Evolutionary conservation across 2,113 vertebrate genomes (phyloP).

Genomic region (Ceyx melanurus): DNA sequence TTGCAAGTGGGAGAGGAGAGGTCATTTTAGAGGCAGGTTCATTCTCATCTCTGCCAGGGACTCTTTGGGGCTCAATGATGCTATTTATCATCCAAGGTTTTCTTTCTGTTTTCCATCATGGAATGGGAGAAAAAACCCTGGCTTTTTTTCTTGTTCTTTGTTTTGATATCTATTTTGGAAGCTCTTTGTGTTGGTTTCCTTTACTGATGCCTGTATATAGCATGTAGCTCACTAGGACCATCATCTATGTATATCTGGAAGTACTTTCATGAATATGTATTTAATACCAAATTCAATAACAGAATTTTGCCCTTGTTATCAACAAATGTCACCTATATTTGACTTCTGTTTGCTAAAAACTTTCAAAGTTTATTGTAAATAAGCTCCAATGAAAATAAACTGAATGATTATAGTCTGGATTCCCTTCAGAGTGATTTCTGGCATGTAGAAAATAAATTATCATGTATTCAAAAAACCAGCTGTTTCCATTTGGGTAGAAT

Average conservation of each 20-base stretch:
- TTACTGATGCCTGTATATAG: neutral
- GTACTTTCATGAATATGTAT: neutral
- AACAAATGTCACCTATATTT: neutral
- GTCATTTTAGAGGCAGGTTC: neutral
- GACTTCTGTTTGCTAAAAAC: neutral
- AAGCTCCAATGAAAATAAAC: conserved; percentile 26
- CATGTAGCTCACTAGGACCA: neutral
- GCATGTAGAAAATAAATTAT: conserved; percentile 63
- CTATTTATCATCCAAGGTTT: neutral
- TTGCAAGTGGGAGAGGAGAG: neutral
- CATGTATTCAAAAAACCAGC: conserved; percentile 49
- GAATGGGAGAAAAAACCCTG: neutral
- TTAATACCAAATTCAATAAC: neutral
- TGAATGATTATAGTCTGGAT: conserved; percentile 24
- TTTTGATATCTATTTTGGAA: neutral
- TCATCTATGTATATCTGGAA: neutral
- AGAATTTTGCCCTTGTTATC: neutral
- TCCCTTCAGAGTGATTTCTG: conserved; percentile 51
- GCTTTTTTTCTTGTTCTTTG: neutral
- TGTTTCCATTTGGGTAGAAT: conserved; percentile 63
- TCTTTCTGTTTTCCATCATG: neutral
- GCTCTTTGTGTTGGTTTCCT: neutral
- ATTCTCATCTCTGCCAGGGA: neutral
- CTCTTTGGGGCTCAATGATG: neutral
- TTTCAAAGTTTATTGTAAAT: conserved; percentile 9